Percentiles rank a stretch among this genome's conserved stretches.
phyloP scores from a whole-genome alignment of 1,140 invertebrate genomes.

The Sitophilus oryzae region DNA sequence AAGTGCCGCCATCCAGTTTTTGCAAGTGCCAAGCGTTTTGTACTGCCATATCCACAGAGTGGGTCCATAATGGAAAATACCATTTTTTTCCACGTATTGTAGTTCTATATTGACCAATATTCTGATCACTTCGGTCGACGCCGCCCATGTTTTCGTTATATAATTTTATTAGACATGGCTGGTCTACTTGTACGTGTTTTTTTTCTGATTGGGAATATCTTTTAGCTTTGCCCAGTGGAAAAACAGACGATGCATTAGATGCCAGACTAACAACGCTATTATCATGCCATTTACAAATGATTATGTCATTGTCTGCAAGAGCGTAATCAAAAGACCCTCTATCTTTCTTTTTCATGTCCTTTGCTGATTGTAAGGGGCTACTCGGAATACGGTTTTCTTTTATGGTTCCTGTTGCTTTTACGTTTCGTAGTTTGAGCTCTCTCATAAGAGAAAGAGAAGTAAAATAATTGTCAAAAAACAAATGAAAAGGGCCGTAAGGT shows the following conservation, averaged over 20 bases:
- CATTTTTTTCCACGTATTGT: conserved; percentile 39
- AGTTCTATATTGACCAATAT: conserved; percentile 33
- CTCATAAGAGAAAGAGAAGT: conserved; percentile 20
- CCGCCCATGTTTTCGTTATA: conserved; percentile 36
- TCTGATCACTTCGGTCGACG: conserved; percentile 36
- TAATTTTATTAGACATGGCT: conserved; percentile 28
- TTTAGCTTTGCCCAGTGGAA: conserved; percentile 23
- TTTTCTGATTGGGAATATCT: conserved; percentile 27
- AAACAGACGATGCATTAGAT: conserved; percentile 22
- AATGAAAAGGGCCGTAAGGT: conserved; percentile 4
- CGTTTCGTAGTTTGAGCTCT: conserved; percentile 13
- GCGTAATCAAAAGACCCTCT: conserved; percentile 14
- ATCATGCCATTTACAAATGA: conserved; percentile 27
- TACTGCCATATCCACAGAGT: conserved; percentile 36
- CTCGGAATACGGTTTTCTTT: conserved; percentile 19
- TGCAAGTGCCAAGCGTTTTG: conserved; percentile 40
- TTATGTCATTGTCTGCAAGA: conserved; percentile 3
- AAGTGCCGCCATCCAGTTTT: conserved; percentile 21
- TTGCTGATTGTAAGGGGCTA: not conserved
- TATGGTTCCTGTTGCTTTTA: conserved; percentile 24
- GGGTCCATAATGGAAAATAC: conserved; percentile 35
- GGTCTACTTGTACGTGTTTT: conserved; percentile 28
- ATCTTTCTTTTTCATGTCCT: conserved; percentile 15
- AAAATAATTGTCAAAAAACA: conserved; percentile 29
- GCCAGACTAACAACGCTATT: conserved; percentile 29